A percentile compares a stretch with the other conserved stretches of the same genome.
Conservation (phyloP, 2,113 vertebrate genomes). For the Macaca mulatta region DNA sequence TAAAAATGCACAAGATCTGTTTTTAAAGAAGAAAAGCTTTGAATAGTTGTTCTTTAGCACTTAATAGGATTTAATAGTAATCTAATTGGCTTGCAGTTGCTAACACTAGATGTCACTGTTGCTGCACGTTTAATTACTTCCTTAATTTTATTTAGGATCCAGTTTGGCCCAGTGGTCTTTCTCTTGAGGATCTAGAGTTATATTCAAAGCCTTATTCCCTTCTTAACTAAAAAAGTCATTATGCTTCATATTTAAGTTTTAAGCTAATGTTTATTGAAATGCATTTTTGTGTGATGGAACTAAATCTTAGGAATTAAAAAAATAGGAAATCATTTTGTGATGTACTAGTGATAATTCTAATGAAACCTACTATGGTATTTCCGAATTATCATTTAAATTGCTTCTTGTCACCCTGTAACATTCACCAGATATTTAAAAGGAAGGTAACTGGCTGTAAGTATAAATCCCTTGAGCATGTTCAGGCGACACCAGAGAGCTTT, state of each 20-base stretch:
- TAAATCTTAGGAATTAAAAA: background rate
- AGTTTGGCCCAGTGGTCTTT: background rate
- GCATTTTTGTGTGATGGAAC: constrained; percentile 34
- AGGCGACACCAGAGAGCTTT: constrained; percentile 3
- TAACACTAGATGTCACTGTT: constrained; percentile 76
- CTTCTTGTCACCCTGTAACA: constrained; percentile 38
- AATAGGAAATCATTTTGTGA: constrained; percentile 30
- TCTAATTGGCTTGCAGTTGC: background rate
- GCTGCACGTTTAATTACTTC: constrained; percentile 1
- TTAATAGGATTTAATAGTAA: background rate
- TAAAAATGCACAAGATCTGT: background rate
- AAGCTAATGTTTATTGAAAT: constrained; percentile 38
- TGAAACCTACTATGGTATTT: constrained; percentile 10
- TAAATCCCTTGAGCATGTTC: constrained; percentile 21
- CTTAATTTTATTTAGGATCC: background rate
- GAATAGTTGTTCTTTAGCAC: background rate
- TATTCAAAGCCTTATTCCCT: background rate
- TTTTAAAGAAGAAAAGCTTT: constrained; percentile 32
- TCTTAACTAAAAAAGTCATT: background rate
- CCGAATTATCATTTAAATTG: constrained; percentile 50
- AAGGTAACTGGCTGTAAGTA: background rate
- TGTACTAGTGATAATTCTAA: background rate
- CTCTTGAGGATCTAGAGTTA: background rate
- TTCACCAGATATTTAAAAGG: constrained; percentile 53
- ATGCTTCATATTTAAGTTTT: constrained; percentile 7